Percentiles rank a stretch among this genome's conserved stretches.
phyloP scores from a whole-genome alignment of 2,113 vertebrate species.

The Axis porcinus region DNA sequence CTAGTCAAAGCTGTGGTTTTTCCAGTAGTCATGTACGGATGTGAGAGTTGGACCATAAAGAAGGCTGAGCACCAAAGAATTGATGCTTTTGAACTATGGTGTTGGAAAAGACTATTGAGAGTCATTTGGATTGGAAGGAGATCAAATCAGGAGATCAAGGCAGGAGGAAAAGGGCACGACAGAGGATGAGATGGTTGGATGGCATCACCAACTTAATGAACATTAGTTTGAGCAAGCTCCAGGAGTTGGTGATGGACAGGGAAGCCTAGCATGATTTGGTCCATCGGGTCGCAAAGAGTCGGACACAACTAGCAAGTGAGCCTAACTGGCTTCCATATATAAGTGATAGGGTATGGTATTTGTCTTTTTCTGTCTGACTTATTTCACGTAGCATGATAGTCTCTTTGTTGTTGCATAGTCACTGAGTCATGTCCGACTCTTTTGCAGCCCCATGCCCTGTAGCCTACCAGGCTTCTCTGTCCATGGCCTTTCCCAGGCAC shows the following conservation, averaged over 20 bases:
- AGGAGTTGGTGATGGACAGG: background rate
- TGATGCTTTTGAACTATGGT: background rate
- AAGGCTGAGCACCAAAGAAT: background rate
- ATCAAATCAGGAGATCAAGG: too few relatives aligned
- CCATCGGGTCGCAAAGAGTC: too few relatives aligned
- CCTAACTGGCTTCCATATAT: background rate
- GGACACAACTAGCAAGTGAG: background rate
- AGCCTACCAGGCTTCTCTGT: background rate
- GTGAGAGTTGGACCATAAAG: background rate
- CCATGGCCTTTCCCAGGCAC: background rate
- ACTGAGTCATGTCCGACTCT: background rate
- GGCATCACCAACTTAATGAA: too few relatives aligned
- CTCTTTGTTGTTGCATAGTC: background rate
- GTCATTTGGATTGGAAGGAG: too few relatives aligned
- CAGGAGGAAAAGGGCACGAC: background rate
- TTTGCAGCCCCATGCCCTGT: background rate
- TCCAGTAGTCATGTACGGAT: fast-evolving
- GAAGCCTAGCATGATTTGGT: fast-evolving
- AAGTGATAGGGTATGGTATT: background rate
- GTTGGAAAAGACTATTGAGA: background rate
- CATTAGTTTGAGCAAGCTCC: too few relatives aligned
- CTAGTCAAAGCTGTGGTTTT: background rate
- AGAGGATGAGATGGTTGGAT: background rate
- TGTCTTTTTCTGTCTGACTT: background rate
- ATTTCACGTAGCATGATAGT: background rate